Percentiles rank a stretch among this genome's conserved stretches.
phyloP scores from a whole-genome alignment of 2,113 vertebrate genomes.

The Melanotaenia duboulayi region DNA sequence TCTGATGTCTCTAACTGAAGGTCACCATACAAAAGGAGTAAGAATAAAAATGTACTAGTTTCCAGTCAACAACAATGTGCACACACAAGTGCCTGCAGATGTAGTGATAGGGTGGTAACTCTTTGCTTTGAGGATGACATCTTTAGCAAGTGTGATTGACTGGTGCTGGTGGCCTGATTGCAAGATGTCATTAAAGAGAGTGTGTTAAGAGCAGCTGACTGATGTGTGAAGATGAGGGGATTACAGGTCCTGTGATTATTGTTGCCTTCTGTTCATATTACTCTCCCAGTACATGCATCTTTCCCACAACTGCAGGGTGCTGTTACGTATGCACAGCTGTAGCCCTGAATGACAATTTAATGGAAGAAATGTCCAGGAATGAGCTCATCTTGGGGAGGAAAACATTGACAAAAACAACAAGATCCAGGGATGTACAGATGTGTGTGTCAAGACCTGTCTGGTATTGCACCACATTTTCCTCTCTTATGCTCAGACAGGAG shows the following conservation, averaged over 20 bases:
- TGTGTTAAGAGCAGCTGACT: slow-evolving; percentile 33
- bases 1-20: no score
- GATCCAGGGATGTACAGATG: no score
- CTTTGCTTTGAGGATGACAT: slow-evolving; percentile 29
- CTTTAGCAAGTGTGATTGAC: slow-evolving; percentile 44
- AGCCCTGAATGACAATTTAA: background rate
- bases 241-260: slow-evolving; percentile 49
- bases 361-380: no score
- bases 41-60: background rate
- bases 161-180: slow-evolving; percentile 48
- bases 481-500: background rate
- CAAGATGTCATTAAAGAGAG: slow-evolving; percentile 54
- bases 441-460: no score
- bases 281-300: background rate
- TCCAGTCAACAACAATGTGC: background rate
- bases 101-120: slow-evolving; percentile 22
- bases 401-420: no score
- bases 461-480: background rate
- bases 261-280: slow-evolving; percentile 50
- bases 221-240: slow-evolving; percentile 62
- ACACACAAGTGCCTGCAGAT: background rate
- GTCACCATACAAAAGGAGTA: background rate
- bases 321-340: background rate
- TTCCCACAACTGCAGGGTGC: background rate
- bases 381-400: no score